phyloP scores from a whole-genome alignment of 2,797 vertebrate genomes.

The Geotrypetes seraphini region DNA sequence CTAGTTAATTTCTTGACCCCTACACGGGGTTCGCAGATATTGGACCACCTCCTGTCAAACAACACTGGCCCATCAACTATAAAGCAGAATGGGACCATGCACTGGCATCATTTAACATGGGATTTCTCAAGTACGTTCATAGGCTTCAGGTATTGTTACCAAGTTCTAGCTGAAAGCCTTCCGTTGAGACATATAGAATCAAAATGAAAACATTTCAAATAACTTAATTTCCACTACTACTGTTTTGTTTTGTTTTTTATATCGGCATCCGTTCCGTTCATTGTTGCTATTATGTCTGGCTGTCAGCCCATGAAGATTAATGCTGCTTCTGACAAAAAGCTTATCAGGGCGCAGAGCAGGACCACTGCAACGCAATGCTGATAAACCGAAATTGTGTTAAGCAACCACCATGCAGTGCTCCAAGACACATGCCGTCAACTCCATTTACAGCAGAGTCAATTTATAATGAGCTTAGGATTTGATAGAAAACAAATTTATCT shows the following conservation, averaged over 20 bases:
- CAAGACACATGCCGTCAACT: background rate
- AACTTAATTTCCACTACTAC: background rate
- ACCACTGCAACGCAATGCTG: background rate
- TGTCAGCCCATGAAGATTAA: background rate
- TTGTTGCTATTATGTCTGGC: no score
- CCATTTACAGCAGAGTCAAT: background rate
- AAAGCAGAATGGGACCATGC: no score
- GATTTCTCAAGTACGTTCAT: no score
- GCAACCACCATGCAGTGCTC: background rate
- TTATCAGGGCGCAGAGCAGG: background rate
- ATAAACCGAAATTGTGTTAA: background rate
- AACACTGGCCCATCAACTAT: no score
- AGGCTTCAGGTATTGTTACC: no score
- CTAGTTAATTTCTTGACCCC: no score
- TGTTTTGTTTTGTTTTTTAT: no score
- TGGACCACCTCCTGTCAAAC: no score
- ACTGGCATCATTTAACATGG: no score
- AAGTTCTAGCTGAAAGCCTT: no score
- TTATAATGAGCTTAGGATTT: background rate
- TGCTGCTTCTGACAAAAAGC: background rate
- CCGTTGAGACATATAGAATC: no score
- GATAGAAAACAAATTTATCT: constrained; percentile 1
- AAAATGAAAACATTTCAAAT: background rate
- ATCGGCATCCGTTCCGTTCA: background rate
- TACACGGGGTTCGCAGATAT: no score